Evolutionary conservation across 2,113 vertebrate species (phyloP).

Genomic region (Pelmatolapia mariae): DNA sequence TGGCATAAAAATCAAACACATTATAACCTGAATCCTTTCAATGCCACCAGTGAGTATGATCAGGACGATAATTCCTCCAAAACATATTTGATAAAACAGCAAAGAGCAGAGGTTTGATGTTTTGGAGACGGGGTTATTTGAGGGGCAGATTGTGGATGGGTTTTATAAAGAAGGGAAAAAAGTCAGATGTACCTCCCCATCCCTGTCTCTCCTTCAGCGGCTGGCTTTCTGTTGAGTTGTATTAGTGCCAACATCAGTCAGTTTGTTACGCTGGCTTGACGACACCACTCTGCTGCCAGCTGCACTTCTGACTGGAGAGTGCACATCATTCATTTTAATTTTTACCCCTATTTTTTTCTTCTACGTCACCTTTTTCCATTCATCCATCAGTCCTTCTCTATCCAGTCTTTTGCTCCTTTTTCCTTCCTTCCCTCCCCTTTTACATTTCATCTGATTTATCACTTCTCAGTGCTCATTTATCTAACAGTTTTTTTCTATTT

Average conservation of each 20-base stretch:
- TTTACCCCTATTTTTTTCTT: background rate
- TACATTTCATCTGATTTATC: background rate
- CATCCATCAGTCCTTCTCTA: background rate
- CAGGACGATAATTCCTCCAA: background rate
- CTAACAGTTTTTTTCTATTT: background rate
- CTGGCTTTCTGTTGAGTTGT: constrained; percentile 12
- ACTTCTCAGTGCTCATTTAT: background rate
- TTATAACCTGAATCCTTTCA: background rate
- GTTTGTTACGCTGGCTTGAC: constrained; percentile 29
- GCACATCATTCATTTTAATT: constrained; percentile 54
- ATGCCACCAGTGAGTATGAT: background rate
- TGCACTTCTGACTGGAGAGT: constrained; percentile 37
- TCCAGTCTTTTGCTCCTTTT: background rate
- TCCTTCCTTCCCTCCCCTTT: background rate
- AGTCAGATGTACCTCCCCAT: background rate
- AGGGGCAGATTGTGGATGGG: background rate
- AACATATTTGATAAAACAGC: background rate
- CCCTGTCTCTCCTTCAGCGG: background rate
- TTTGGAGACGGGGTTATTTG: background rate
- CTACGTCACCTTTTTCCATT: background rate
- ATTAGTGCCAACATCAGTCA: constrained; percentile 40
- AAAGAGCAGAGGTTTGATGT: background rate
- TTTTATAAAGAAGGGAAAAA: background rate
- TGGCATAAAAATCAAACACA: background rate
- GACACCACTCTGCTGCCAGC: constrained; percentile 38